phyloP scores from a whole-genome alignment of 2,797 vertebrate species.

The Sebastes iracundus region DNA sequence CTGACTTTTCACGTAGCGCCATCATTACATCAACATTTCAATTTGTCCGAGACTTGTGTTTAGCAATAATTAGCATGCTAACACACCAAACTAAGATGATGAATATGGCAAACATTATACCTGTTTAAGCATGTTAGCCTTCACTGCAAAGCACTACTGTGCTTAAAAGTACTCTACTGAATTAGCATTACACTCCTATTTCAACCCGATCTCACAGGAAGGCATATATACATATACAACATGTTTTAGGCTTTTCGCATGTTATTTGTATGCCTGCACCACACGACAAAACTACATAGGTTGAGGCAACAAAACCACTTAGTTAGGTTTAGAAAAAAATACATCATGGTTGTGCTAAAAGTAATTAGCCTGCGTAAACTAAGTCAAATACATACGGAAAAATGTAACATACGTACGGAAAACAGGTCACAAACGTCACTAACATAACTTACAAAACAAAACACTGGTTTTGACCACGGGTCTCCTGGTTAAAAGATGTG shows the following conservation, averaged over 20 bases:
- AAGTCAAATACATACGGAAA: background rate
- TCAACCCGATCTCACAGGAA: too few relatives aligned
- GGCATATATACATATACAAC: too few relatives aligned
- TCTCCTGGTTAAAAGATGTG: too few relatives aligned
- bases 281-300: too few relatives aligned
- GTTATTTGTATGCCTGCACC: too few relatives aligned
- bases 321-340: too few relatives aligned
- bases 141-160: background rate
- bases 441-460: too few relatives aligned
- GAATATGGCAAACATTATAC: background rate
- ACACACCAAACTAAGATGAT: background rate
- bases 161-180: background rate
- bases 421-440: too few relatives aligned
- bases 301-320: too few relatives aligned
- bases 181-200: background rate
- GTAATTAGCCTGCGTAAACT: accelerated
- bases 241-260: accelerated
- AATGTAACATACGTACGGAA: too few relatives aligned
- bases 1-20: background rate
- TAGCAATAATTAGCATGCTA: background rate
- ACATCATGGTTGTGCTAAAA: too few relatives aligned
- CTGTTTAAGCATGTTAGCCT: background rate
- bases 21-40: background rate
- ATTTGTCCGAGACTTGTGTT: background rate
- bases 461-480: too few relatives aligned